Conservation (phyloP, 2,113 vertebrate species). For the Apeltes quadracus region DNA sequence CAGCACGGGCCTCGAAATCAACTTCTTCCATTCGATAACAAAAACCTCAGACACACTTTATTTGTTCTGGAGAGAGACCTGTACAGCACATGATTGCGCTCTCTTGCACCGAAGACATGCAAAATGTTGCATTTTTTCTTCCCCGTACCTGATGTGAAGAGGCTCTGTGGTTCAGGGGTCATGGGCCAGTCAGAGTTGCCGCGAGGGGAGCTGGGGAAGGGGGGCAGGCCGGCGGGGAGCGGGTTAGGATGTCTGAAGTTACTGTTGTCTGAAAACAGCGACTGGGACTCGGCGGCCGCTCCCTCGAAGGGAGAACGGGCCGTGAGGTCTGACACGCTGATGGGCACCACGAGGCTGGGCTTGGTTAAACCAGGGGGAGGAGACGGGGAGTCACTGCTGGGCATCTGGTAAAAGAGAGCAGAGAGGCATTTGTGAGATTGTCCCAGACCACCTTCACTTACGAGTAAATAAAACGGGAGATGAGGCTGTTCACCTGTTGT, state of each 20-base stretch:
- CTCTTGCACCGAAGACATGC: neutral
- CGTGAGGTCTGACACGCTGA: constrained; percentile 93
- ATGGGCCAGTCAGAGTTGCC: constrained; percentile 95
- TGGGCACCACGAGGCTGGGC: constrained; percentile 91
- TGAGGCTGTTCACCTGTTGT: constrained; percentile 87
- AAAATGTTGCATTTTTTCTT: neutral
- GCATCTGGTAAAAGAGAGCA: constrained; percentile 77
- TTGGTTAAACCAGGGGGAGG: constrained; percentile 96
- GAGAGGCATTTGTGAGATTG: neutral
- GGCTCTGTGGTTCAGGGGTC: constrained; percentile 98
- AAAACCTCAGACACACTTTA: too few species aligned
- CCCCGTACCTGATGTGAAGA: constrained; percentile 94
- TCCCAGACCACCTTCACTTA: neutral
- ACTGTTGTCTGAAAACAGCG: constrained; percentile 97
- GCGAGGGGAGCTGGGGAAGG: constrained; percentile 92
- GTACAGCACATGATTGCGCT: neutral
- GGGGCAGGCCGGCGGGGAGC: constrained; percentile 92
- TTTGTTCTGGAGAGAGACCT: too few species aligned
- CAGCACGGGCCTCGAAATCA: neutral
- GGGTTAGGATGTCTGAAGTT: constrained; percentile 98
- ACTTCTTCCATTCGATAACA: too few species aligned
- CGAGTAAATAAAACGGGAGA: neutral
- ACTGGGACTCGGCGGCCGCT: constrained; percentile 96
- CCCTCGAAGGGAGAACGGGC: constrained; percentile 97
- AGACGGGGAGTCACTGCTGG: constrained; percentile 94